Evolutionary conservation across 2,888 invertebrate genomes (phyloP).

Genomic region (Tubiluchus corallicola): DNA sequence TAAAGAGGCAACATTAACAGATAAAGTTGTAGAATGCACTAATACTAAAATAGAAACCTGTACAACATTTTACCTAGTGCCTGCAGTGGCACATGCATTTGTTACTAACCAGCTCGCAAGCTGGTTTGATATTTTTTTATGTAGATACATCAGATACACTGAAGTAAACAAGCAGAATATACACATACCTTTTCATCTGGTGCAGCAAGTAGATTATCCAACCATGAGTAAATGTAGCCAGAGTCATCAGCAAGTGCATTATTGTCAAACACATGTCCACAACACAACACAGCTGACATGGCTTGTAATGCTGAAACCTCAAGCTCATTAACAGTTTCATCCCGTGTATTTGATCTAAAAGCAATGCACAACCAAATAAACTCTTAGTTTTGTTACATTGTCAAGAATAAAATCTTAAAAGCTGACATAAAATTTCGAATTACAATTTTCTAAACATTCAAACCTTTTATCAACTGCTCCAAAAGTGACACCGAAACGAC

Average conservation of each 20-base stretch:
- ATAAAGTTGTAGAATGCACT: too few species aligned
- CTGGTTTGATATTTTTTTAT: too few species aligned
- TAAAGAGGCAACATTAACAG: too few species aligned
- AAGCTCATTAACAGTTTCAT: slow-evolving; percentile 29
- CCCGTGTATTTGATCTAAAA: not conserved
- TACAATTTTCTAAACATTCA: too few species aligned
- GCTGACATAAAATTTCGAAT: too few species aligned
- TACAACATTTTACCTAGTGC: too few species aligned
- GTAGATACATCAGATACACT: too few species aligned
- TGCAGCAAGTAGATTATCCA: slow-evolving; percentile 71
- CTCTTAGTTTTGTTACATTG: slow-evolving; percentile 21
- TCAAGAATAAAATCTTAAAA: too few species aligned
- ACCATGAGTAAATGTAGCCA: slow-evolving; percentile 74
- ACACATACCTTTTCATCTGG: slow-evolving; percentile 42
- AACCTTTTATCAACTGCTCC: slow-evolving; percentile 24
- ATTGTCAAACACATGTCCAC: slow-evolving; percentile 76
- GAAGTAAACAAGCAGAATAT: too few species aligned
- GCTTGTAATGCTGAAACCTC: slow-evolving; percentile 47
- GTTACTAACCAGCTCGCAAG: too few species aligned
- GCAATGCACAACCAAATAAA: slow-evolving; percentile 2
- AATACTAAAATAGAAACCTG: too few species aligned
- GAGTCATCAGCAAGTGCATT: slow-evolving; percentile 58
- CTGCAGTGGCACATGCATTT: too few species aligned
- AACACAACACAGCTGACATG: slow-evolving; percentile 85
- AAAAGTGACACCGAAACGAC: slow-evolving; percentile 45